Percentiles rank a stretch among this genome's conserved stretches.
Evolutionary conservation across 2,113 vertebrate genomes (phyloP).

Genomic region (Marmota monax): DNA sequence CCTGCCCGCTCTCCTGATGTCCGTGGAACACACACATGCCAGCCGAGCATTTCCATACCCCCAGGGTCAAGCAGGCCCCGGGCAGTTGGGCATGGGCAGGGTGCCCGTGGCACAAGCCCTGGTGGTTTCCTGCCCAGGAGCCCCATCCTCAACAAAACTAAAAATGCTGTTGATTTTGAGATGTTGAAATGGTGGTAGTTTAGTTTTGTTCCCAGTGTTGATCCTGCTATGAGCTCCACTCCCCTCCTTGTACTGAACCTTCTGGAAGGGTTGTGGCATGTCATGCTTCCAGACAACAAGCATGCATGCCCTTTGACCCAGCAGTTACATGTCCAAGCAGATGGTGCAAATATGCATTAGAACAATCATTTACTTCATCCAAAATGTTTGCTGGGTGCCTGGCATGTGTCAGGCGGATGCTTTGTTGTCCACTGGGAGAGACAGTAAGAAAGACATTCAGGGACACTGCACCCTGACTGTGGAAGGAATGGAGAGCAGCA

Average conservation of each 20-base stretch:
- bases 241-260: too few relatives aligned
- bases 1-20: not conserved
- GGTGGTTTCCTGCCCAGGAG: not conserved
- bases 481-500: too few relatives aligned
- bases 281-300: not conserved
- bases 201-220: not conserved
- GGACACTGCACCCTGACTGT: fast-evolving
- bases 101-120: not conserved
- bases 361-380: fast-evolving
- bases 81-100: not conserved
- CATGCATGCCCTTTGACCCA: not conserved
- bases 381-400: fast-evolving
- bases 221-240: not conserved
- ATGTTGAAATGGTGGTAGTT: not conserved
- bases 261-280: not conserved
- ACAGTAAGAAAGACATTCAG: not conserved
- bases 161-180: too few relatives aligned
- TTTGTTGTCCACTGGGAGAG: not conserved
- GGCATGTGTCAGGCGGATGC: not conserved
- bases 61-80: not conserved
- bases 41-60: not conserved
- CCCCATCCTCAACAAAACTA: not conserved
- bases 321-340: not conserved
- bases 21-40: not conserved
- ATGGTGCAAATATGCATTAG: not conserved